A percentile compares a stretch with the other conserved stretches of the same genome.
phyloP scores from a whole-genome alignment of 1,140 invertebrate species.

The Euborellia annulipes region DNA sequence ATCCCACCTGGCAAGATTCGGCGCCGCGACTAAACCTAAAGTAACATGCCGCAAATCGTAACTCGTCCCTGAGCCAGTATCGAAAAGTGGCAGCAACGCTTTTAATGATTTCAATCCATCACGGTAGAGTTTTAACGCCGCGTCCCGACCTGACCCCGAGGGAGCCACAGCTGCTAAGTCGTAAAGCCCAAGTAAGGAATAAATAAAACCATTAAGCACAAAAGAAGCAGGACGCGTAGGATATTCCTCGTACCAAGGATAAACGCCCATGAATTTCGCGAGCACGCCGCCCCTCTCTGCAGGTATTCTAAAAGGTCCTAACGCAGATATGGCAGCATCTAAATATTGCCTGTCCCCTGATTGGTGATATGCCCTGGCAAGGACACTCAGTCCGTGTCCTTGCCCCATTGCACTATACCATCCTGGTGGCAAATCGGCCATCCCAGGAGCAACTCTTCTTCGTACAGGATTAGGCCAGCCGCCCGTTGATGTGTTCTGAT shows the following conservation, averaged over 20 bases:
- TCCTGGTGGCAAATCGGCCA: slow-evolving; percentile 62
- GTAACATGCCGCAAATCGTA: slow-evolving; percentile 93
- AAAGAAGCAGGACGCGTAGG: slow-evolving; percentile 88
- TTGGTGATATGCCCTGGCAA: slow-evolving; percentile 74
- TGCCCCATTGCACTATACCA: slow-evolving; percentile 98
- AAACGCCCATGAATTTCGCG: slow-evolving; percentile 67
- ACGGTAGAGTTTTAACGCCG: slow-evolving; percentile 1
- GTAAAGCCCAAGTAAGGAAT: slow-evolving; percentile 89
- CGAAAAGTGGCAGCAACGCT: slow-evolving; percentile 73
- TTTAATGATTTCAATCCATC: slow-evolving; percentile 19
- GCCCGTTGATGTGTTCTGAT: slow-evolving; percentile 65
- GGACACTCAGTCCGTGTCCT: slow-evolving; percentile 86
- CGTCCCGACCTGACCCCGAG: slow-evolving; percentile 6
- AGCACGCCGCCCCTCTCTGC: slow-evolving; percentile 63
- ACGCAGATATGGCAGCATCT: slow-evolving; percentile 58
- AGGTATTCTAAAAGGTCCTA: slow-evolving; percentile 61
- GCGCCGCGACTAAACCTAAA: slow-evolving; percentile 51
- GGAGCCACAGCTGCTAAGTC: slow-evolving; percentile 63
- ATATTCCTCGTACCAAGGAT: slow-evolving; percentile 94
- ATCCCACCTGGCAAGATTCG: slow-evolving; percentile 89
- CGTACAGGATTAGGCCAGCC: slow-evolving; percentile 82
- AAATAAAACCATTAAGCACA: slow-evolving; percentile 98
- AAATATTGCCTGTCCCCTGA: slow-evolving; percentile 64
- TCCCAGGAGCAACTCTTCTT: slow-evolving; percentile 55
- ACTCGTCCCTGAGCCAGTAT: slow-evolving; percentile 89